Base-by-base conservation (phyloP, 2,797 vertebrate genomes). In the Rallus crepitans region DNA sequence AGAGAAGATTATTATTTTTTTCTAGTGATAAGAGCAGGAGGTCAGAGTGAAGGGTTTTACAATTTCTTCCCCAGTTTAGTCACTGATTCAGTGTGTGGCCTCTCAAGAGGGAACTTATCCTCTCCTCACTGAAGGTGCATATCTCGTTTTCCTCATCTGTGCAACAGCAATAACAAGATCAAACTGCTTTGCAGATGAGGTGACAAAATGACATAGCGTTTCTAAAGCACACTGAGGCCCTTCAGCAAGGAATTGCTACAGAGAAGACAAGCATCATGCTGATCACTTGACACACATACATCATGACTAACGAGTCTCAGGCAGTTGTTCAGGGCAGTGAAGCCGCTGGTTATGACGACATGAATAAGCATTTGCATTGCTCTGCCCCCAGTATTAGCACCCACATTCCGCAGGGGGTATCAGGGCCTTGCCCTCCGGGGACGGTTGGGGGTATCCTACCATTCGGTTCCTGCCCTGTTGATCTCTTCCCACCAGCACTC, bases 401-500 rank as follows among this genome's bases (percentile, higher is more conserved):
- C 42, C 3, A 0, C 71, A 20, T 60, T 76, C 30, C 53, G 33
- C 6, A 40, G 63, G 31, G 30, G 33, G 16, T 82, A 80, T 42
- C n/a, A 39, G 85, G 86, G 76, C 89, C 63, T 52, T 8, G 71
- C 84, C 93, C 82, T 80, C 39, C 16, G 5, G 89, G 94, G 75
- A 7, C 37, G 65, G 12, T 88, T 87, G 61, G 56, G 93, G 40
- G 68, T 91, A 15, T 98, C 99, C 97, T 98, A 99, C 99, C 99
- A 99, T 98, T 99, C 98, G 27, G 99, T 95, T 87, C 99, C 99
- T 0, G 99, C 99, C 66, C 98, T 98, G 98, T 98, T 99, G 98
- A 99, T 99, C 96, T 99, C 99, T 82, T 99, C 99, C 99, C 99
- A 99, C 99, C 99, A 99, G 98, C 99, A 99, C 97, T 99, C 99